Percentiles rank a stretch among this genome's conserved stretches.
Conservation (phyloP, 1,140 invertebrate species). For the Delia radicum region DNA sequence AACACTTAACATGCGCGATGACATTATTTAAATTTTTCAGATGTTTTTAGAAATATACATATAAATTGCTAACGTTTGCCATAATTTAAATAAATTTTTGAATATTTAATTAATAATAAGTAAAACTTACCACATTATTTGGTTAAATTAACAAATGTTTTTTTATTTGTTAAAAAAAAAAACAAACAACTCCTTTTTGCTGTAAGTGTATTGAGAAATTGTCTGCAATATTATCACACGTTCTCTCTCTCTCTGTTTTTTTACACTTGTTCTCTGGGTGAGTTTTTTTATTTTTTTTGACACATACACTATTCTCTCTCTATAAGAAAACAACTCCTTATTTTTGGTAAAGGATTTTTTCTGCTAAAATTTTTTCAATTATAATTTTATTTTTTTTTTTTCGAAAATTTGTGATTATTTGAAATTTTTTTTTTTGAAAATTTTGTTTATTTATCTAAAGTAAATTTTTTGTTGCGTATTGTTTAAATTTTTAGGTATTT, state of each 20-base stretch:
- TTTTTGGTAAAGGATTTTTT: neutral
- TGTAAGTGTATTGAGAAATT: neutral
- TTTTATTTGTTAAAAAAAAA: neutral
- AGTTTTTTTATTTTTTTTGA: neutral
- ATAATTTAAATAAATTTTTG: neutral
- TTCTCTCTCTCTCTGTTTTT: neutral
- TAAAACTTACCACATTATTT: conserved; percentile 15
- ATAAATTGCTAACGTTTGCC: too few relatives aligned
- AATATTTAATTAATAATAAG: neutral
- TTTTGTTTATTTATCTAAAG: neutral
- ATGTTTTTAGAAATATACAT: too few relatives aligned
- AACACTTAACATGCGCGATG: conserved; percentile 12
- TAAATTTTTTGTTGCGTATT: neutral
- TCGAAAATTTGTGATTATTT: neutral
- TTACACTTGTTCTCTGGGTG: neutral
- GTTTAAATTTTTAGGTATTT: neutral
- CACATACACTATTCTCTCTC: neutral
- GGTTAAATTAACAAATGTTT: conserved; percentile 3
- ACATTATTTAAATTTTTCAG: too few relatives aligned
- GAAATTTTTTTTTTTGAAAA: neutral
- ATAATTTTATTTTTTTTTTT: neutral
- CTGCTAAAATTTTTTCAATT: neutral
- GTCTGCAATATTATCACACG: neutral
- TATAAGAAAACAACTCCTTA: conserved; percentile 5
- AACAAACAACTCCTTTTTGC: conserved; percentile 3